Evolutionary conservation across 2,888 invertebrate species (phyloP).

Genomic region (Steinernema carpocapsae): DNA sequence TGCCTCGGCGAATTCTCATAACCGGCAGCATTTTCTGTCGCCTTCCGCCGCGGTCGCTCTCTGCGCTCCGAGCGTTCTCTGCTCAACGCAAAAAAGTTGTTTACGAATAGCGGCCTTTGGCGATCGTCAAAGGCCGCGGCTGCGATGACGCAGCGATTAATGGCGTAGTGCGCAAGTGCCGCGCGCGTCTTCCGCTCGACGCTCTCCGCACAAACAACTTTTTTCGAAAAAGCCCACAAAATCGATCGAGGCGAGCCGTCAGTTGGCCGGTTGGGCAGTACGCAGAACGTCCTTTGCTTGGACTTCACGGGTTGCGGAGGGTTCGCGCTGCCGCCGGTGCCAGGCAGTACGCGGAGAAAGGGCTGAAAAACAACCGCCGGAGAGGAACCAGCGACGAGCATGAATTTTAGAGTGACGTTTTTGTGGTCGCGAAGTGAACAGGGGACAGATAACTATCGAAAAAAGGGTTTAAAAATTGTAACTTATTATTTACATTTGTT

Average conservation of each 20-base stretch:
- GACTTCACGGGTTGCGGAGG: not conserved
- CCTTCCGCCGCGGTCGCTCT: not conserved
- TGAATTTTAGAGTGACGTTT: too few species aligned
- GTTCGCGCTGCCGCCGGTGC: not conserved
- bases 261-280: not conserved
- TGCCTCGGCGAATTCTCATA: not conserved
- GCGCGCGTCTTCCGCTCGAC: too few species aligned
- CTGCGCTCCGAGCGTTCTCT: not conserved
- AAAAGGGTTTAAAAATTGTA: too few species aligned
- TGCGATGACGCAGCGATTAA: constrained; percentile 26
- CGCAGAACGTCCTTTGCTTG: constrained; percentile 8
- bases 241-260: too few species aligned
- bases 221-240: not conserved
- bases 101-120: constrained; percentile 11
- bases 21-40: not conserved
- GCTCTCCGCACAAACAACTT: constrained; percentile 25
- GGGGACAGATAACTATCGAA: not conserved
- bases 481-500: too few species aligned
- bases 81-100: constrained; percentile 6
- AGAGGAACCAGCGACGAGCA: not conserved
- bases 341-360: constrained; percentile 22
- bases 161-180: not conserved
- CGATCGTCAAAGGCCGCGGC: not conserved
- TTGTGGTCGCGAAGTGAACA: not conserved
- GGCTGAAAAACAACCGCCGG: not conserved